Evolutionary conservation across 2,797 vertebrate species (phyloP).

Genomic region (Gymnoscopelus microlampas): DNA sequence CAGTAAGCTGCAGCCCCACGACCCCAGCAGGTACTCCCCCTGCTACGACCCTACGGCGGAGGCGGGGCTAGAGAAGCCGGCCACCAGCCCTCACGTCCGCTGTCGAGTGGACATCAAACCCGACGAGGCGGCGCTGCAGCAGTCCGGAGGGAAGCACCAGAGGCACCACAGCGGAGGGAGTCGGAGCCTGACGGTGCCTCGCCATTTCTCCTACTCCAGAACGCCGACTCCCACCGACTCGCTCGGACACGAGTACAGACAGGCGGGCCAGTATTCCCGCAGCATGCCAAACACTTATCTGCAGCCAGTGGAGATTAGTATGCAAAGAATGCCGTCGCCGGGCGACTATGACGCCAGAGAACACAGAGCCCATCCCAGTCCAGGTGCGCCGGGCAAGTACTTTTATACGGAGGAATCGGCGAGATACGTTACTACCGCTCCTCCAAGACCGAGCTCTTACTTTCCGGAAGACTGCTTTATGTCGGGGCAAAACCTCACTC

Average conservation of each 20-base stretch:
- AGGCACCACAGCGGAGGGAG: constrained; percentile 75
- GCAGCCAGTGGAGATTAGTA: constrained; percentile 75
- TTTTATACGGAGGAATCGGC: constrained; percentile 91
- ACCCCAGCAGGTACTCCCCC: constrained; percentile 88
- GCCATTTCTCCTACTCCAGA: constrained; percentile 85
- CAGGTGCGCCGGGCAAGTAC: constrained; percentile 88
- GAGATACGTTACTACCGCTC: constrained; percentile 79
- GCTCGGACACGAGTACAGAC: constrained; percentile 85
- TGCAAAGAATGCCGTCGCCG: constrained; percentile 84
- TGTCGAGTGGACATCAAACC: constrained; percentile 96
- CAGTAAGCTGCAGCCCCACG: constrained; percentile 94
- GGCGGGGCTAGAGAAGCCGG: constrained; percentile 73
- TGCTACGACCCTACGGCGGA: constrained; percentile 85
- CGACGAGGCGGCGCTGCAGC: constrained; percentile 84
- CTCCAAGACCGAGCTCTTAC: constrained; percentile 80
- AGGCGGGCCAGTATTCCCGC: constrained; percentile 83
- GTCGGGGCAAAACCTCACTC: constrained; percentile 76
- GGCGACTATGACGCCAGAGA: constrained; percentile 84
- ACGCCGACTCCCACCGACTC: constrained; percentile 92
- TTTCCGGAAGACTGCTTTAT: constrained; percentile 81
- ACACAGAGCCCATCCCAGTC: constrained; percentile 84
- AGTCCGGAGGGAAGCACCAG: constrained; percentile 82
- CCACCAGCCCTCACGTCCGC: constrained; percentile 90
- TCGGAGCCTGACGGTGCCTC: constrained; percentile 88
- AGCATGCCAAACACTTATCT: constrained; percentile 84